Evolutionary conservation across 2,113 vertebrate genomes (phyloP), one percentile per base, ranked within the genome.

Genomic region (Entomyzon cyanotis): DNA sequence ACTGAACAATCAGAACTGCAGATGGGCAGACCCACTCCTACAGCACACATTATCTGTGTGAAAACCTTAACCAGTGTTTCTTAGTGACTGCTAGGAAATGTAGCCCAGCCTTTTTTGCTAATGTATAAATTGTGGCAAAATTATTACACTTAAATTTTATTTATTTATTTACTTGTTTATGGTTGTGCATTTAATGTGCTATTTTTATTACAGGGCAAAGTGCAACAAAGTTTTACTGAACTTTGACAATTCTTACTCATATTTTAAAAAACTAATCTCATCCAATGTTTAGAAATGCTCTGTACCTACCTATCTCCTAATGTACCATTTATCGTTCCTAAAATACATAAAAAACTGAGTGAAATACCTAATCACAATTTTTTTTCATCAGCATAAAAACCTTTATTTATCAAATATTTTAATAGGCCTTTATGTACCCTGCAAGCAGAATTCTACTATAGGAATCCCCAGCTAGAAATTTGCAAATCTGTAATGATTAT

Each of bases 371-470:
- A 80, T 52, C 27, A 82, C 39, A 77, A 39, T 37, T 39, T 77
- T 70, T 37, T 69, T 75, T 16, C 0, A 65, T 68, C 84, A 92
- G 52, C 16, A 18, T 95, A 85, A 22, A 56, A 30, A 90, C 37
- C 55, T 96, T 95, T 83, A 68, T 63, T 88, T 86, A 56, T 41
- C 46, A 77, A 70, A 41, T 56, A 87, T 55, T 93, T 78, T 46
- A 87, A 75, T 5, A 59, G 3, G 8, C 35, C 87, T 83, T 92
- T 87, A 31, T 88, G 23, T 56, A 71, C 7, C 21, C 18, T 93
- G 42, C 62, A 74, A 93, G 42, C 30, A 85, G 62, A 94, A 85
- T 85, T 93, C 37, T 76, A 39, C 83, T 60, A 50, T 1, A 87
- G n/a, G 60, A 92, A 94, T 63, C 39, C 24, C 75, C 78, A 62